These are phyloP conservation scores for Oplegnathus fasciatus DNA, from an alignment of 2,113 vertebrate species.

Conservation along the genomic window DNA sequence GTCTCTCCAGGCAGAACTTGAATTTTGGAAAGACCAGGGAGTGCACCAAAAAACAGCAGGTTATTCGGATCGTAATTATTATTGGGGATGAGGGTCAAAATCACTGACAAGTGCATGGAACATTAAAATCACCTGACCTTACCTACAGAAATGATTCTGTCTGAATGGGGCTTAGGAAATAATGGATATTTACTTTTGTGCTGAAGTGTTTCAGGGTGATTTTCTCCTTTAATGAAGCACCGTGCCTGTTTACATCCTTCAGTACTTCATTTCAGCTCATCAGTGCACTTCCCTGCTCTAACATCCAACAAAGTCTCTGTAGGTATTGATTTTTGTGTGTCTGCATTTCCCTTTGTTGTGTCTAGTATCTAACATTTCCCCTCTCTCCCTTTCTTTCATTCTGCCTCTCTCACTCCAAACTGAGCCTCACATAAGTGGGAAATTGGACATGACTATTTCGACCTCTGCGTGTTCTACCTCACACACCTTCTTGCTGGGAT, in stretches of 20 bases:
- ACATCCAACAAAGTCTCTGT: background rate
- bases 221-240: background rate
- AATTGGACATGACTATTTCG: slow-evolving; percentile 34
- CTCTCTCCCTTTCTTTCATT: background rate
- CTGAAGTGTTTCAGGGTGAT: background rate
- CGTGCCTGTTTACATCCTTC: too few species aligned
- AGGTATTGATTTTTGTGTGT: background rate
- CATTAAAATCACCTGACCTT: too few species aligned
- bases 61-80: too few species aligned
- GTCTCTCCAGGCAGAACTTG: too few species aligned
- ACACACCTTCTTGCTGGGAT: slow-evolving; percentile 34
- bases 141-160: background rate
- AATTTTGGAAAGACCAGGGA: too few species aligned
- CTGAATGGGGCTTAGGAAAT: background rate
- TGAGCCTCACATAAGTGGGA: background rate
- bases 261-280: background rate
- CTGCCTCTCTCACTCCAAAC: background rate
- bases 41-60: too few species aligned
- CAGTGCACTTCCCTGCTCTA: background rate
- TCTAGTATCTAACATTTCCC: background rate
- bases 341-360: background rate
- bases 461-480: slow-evolving; percentile 34
- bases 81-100: too few species aligned
- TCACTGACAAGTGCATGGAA: too few species aligned
- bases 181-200: background rate